These are phyloP conservation scores for Pseudocheirus occidentalis DNA, from an alignment of 2,797 vertebrate species.

Conservation along the genomic window DNA sequence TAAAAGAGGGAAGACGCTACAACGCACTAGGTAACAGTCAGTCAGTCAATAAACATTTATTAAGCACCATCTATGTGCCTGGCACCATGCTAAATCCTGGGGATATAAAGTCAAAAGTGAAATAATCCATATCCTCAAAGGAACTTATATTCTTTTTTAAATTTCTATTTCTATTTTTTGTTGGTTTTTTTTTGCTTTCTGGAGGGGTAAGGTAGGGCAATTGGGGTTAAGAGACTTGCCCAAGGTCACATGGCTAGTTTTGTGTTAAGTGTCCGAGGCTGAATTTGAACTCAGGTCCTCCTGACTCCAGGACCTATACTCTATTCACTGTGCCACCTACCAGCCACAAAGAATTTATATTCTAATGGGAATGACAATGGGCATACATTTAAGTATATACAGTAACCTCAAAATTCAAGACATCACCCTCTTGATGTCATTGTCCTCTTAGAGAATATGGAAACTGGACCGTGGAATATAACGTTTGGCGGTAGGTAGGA, in stretches of 20 bases:
- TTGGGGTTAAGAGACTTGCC: too few relatives aligned
- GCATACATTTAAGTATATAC: background rate
- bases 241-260: too few relatives aligned
- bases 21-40: background rate
- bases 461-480: background rate
- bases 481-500: background rate
- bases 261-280: too few relatives aligned
- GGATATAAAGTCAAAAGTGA: background rate
- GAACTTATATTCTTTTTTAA: background rate
- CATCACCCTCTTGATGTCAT: background rate
- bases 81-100: background rate
- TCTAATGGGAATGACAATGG: background rate
- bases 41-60: background rate
- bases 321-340: too few relatives aligned
- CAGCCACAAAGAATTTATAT: background rate
- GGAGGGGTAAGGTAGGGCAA: too few relatives aligned
- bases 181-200: too few relatives aligned
- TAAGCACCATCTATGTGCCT: background rate
- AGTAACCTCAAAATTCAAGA: background rate
- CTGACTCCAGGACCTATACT: too few relatives aligned
- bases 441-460: background rate
- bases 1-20: background rate
- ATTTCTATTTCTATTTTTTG: too few relatives aligned
- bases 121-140: background rate
- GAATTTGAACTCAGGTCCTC: too few relatives aligned